phyloP scores from a whole-genome alignment of 2,888 invertebrate genomes.

The Parnassius mnemosyne region DNA sequence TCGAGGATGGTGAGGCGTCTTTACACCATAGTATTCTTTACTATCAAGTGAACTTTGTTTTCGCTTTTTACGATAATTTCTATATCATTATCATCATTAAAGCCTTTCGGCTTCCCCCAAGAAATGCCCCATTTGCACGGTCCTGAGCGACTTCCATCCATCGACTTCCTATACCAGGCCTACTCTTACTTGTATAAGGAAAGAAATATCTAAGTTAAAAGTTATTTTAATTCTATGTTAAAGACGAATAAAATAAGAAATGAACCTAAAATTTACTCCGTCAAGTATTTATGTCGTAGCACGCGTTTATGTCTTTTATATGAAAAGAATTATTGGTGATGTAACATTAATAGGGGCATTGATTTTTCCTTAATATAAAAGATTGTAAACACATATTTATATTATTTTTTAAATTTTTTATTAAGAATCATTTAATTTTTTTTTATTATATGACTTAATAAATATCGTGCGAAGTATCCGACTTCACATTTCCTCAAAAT shows the following conservation, averaged over 20 bases:
- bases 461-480: neutral
- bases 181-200: neutral
- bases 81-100: too few species aligned
- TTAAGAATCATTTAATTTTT: too few species aligned
- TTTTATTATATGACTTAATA: neutral
- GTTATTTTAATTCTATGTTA: neutral
- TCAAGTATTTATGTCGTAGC: neutral
- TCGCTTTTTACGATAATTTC: too few species aligned
- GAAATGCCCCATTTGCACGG: too few species aligned
- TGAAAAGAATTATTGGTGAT: neutral
- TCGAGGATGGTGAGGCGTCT: neutral
- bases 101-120: too few species aligned
- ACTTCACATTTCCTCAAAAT: neutral
- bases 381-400: neutral
- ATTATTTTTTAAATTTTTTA: neutral
- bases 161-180: too few species aligned
- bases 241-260: neutral
- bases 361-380: neutral
- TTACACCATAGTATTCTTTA: neutral
- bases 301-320: slow-evolving; percentile 24
- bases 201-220: neutral
- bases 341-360: too few species aligned
- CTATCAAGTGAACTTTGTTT: too few species aligned
- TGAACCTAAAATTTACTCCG: neutral
- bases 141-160: too few species aligned